A percentile compares a stretch with the other conserved stretches of the same genome.
phyloP scores from a whole-genome alignment of 1,140 invertebrate genomes.

The Achroia grisella region DNA sequence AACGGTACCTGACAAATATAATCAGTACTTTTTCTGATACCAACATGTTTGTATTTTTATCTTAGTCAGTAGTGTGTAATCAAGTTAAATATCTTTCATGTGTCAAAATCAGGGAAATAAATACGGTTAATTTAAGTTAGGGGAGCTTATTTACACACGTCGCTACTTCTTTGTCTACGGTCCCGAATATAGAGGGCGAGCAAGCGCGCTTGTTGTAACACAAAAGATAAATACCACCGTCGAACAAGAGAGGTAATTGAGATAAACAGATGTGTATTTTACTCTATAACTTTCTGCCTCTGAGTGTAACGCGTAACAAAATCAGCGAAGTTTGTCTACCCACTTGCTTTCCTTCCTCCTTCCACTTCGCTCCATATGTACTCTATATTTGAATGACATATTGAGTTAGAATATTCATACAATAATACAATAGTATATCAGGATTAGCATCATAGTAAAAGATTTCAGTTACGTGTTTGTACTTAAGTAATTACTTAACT shows the following conservation, averaged over 20 bases:
- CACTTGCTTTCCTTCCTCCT: constrained; percentile 24
- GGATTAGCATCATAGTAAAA: constrained; percentile 34
- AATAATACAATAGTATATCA: neutral
- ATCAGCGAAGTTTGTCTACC: constrained; percentile 50
- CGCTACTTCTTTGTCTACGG: constrained; percentile 52
- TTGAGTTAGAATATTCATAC: neutral
- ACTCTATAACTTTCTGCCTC: constrained; percentile 50
- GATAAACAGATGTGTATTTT: constrained; percentile 58
- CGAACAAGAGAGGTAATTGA: constrained; percentile 59
- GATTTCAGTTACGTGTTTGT: neutral
- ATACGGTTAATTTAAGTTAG: constrained; percentile 40
- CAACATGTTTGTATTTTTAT: constrained; percentile 13
- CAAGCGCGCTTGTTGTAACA: constrained; percentile 38
- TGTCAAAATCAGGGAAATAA: constrained; percentile 43
- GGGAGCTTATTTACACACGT: constrained; percentile 46
- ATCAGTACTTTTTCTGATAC: constrained; percentile 15
- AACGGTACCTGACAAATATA: constrained; percentile 15
- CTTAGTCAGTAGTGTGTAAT: constrained; percentile 17
- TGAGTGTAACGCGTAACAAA: constrained; percentile 51
- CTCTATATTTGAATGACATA: neutral
- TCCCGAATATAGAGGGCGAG: constrained; percentile 20
- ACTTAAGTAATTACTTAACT: constrained; percentile 4
- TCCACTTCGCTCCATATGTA: constrained; percentile 8
- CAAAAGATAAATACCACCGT: constrained; percentile 59
- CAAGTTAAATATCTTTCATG: constrained; percentile 29